Evolutionary conservation across 2,113 vertebrate species (phyloP).

Genomic region (Leptocoma aspasia): DNA sequence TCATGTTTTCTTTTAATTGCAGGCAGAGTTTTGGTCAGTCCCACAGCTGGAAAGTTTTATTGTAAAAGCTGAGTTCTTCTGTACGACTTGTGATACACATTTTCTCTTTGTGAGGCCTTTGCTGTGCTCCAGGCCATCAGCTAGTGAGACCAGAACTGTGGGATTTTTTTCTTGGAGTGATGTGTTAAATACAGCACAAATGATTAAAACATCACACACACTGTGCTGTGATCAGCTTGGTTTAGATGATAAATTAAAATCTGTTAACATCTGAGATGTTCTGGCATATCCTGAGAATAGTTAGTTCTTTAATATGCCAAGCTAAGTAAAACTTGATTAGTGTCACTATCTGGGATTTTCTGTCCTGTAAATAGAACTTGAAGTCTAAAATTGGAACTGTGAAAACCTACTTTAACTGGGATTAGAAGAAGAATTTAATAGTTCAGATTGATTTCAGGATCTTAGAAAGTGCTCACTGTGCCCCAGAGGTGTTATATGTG

Average conservation of each 20-base stretch:
- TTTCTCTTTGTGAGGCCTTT: background rate
- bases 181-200: background rate
- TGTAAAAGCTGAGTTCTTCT: background rate
- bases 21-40: background rate
- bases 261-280: conserved; percentile 12
- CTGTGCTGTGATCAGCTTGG: conserved; percentile 12
- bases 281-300: conserved; percentile 11
- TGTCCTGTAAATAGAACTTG: conserved; percentile 38
- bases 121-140: background rate
- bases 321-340: conserved; percentile 56
- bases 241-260: conserved; percentile 20
- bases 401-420: conserved; percentile 35
- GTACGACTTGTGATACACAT: background rate
- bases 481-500: background rate
- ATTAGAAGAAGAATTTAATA: background rate
- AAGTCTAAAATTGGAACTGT: conserved; percentile 42
- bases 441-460: background rate
- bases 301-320: conserved; percentile 26
- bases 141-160: background rate
- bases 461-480: background rate
- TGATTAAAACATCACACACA: background rate
- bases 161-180: background rate
- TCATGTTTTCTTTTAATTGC: background rate
- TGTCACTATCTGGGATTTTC: conserved; percentile 45
- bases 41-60: background rate